Conservation (phyloP, 37 sponge, comb jelly and placozoan species). For the Aplysina aerophoba region DNA sequence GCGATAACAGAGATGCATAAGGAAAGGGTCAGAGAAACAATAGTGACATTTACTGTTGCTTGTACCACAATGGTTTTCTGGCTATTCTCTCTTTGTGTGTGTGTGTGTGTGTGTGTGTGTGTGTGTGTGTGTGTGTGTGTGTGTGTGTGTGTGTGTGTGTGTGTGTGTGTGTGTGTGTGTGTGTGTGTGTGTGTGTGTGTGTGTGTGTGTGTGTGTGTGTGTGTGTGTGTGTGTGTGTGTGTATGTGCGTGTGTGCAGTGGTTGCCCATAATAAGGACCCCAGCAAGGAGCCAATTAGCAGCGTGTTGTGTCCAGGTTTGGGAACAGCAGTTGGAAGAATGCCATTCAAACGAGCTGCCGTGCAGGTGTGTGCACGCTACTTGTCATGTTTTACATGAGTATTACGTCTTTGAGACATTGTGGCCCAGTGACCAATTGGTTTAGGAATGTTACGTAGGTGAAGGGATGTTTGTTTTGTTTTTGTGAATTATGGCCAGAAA, state of each 20-base stretch:
- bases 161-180: conserved; percentile 30
- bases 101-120: background rate
- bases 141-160: conserved; percentile 28
- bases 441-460: too few species aligned
- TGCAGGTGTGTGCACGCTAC: conserved; percentile 67
- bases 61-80: too few species aligned
- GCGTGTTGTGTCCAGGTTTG: conserved; percentile 79
- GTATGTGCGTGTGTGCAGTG: conserved; percentile 29
- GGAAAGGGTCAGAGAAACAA: too few species aligned
- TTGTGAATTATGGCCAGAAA: too few species aligned
- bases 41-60: too few species aligned
- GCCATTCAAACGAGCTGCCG: conserved; percentile 70
- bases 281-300: conserved; percentile 41
- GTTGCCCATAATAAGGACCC: conserved; percentile 38
- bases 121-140: conserved; percentile 28
- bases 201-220: conserved; percentile 21
- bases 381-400: too few species aligned
- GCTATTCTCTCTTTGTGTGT: too few species aligned
- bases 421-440: too few species aligned
- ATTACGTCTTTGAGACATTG: too few species aligned
- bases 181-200: conserved; percentile 12
- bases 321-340: conserved; percentile 83
- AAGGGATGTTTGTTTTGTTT: too few species aligned
- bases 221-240: conserved; percentile 30
- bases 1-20: too few species aligned